Conservation (phyloP, 2,113 vertebrate genomes). For the Chloroceryle aenea region DNA sequence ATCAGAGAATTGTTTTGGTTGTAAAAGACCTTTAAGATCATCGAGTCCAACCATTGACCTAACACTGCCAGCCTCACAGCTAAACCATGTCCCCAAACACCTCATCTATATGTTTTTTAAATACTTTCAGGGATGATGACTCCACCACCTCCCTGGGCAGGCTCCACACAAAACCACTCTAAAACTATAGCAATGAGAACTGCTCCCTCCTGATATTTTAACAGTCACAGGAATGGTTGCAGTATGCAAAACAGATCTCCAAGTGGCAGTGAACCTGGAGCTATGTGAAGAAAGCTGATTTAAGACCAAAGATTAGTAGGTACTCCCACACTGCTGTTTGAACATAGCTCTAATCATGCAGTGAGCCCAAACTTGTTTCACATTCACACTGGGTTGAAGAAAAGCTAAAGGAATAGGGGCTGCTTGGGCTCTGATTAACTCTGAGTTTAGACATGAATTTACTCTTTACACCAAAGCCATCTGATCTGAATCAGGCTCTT, state of each 20-base stretch:
- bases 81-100: no score
- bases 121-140: no score
- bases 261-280: neutral
- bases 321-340: neutral
- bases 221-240: neutral
- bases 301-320: neutral
- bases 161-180: neutral
- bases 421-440: neutral
- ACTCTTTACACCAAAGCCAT: neutral
- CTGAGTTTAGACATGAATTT: neutral
- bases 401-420: accelerated
- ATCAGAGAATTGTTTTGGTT: no score
- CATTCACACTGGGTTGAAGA: neutral
- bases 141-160: neutral
- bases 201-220: neutral
- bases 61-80: no score
- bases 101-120: no score
- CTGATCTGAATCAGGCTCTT: neutral
- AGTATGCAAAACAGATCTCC: neutral
- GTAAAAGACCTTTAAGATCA: no score
- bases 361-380: neutral
- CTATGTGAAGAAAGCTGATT: neutral
- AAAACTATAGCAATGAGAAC: neutral
- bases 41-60: no score
- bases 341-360: neutral